Conservation (phyloP, 2,797 vertebrate genomes). For the Silurus aristotelis region DNA sequence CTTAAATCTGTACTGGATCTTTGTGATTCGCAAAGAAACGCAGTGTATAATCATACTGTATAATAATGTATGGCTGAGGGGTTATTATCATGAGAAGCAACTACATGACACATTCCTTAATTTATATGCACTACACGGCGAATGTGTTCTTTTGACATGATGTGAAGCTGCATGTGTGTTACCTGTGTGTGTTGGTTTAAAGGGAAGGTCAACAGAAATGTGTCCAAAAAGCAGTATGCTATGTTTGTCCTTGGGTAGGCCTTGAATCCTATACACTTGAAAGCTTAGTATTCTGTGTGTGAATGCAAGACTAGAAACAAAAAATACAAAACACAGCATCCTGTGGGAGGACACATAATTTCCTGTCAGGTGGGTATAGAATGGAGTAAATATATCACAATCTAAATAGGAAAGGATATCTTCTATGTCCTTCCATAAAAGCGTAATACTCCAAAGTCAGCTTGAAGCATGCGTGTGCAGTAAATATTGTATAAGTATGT, state of each 20-base stretch:
- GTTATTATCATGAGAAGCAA: background rate
- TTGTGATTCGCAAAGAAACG: background rate
- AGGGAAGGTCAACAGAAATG: background rate
- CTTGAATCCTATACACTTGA: background rate
- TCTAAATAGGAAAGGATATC: background rate
- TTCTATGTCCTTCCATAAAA: background rate
- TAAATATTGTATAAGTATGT: background rate
- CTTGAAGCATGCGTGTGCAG: background rate
- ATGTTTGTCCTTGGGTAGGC: constrained; percentile 12
- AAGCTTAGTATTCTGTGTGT: background rate
- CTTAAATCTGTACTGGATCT: background rate
- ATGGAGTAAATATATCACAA: background rate
- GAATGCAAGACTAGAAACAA: background rate
- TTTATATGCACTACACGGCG: background rate
- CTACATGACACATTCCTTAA: background rate
- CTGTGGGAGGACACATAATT: constrained; percentile 23
- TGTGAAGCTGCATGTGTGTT: background rate
- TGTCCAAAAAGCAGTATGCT: constrained; percentile 16
- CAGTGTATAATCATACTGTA: background rate
- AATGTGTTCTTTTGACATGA: background rate
- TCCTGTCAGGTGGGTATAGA: constrained; percentile 14
- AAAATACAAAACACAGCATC: background rate
- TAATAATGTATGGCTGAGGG: background rate
- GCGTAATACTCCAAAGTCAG: background rate
- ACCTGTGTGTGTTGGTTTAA: background rate